These are phyloP conservation scores for Lacerta bilineata DNA, from an alignment of 2,797 vertebrate species.

Conservation along the genomic window DNA sequence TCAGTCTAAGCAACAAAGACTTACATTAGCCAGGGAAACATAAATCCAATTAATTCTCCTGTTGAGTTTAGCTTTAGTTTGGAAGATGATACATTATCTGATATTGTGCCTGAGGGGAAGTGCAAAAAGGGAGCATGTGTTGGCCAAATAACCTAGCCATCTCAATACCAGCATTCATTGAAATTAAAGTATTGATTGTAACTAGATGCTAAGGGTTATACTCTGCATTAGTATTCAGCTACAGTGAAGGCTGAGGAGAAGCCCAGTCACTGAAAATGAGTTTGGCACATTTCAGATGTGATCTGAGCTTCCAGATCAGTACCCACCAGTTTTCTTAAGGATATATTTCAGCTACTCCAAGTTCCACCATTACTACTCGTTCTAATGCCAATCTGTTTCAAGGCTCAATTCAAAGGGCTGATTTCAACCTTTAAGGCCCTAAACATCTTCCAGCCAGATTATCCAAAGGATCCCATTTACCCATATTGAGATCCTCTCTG, in stretches of 20 bases:
- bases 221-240: background rate
- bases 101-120: background rate
- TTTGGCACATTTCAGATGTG: background rate
- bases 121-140: background rate
- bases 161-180: background rate
- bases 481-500: no score
- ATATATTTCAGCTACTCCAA: no score
- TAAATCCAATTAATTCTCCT: conserved; percentile 4
- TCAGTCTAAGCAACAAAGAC: conserved; percentile 28
- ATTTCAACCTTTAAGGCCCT: no score
- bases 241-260: background rate
- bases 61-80: conserved; percentile 16
- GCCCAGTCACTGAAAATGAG: background rate
- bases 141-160: conserved; percentile 13
- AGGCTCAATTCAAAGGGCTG: no score
- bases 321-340: no score
- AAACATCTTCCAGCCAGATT: no score
- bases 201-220: background rate
- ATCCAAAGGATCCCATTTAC: no score
- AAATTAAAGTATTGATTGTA: conserved; percentile 6
- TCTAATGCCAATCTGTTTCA: no score
- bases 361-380: no score
- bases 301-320: no score
- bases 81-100: conserved; percentile 32
- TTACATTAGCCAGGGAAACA: conserved; percentile 15